Evolutionary conservation across 2,797 vertebrate species (phyloP).

Genomic region (Setipinna tenuifilis): DNA sequence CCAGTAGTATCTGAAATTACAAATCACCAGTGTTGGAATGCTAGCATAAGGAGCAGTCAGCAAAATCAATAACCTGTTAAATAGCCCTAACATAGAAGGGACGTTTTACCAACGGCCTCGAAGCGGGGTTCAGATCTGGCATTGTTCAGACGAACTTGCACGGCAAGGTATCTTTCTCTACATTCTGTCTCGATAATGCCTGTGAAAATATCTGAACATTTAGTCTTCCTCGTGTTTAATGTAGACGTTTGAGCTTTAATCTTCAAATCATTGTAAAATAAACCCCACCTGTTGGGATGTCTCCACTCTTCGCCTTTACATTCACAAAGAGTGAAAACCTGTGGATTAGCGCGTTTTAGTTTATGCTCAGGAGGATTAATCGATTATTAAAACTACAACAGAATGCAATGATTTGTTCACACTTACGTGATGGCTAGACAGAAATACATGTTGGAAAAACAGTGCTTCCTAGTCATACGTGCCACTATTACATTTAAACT

Average conservation of each 20-base stretch:
- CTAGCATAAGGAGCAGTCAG: not conserved
- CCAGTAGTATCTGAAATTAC: constrained; percentile 52
- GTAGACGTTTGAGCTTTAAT: too few relatives aligned
- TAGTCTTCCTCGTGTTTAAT: not conserved
- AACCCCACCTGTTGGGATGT: not conserved
- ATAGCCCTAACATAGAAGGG: too few relatives aligned
- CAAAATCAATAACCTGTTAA: too few relatives aligned
- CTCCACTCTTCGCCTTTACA: not conserved
- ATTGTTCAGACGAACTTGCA: constrained; percentile 58
- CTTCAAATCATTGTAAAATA: not conserved
- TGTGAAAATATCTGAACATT: constrained; percentile 27
- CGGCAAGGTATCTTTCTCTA: constrained; percentile 62
- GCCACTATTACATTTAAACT: not conserved
- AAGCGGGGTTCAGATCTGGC: constrained; percentile 57
- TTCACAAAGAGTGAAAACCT: not conserved
- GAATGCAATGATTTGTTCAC: not conserved
- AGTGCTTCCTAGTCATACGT: not conserved
- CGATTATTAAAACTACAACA: not conserved
- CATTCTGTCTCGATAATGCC: constrained; percentile 64
- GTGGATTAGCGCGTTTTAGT: not conserved
- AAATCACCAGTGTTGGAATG: not conserved
- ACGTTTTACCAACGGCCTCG: constrained; percentile 65
- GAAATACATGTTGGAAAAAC: not conserved
- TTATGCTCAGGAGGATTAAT: not conserved
- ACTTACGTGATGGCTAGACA: not conserved